A percentile compares a stretch with the other conserved stretches of the same genome.
phyloP scores from a whole-genome alignment of 2,888 invertebrate species.

The Agrotis puta region DNA sequence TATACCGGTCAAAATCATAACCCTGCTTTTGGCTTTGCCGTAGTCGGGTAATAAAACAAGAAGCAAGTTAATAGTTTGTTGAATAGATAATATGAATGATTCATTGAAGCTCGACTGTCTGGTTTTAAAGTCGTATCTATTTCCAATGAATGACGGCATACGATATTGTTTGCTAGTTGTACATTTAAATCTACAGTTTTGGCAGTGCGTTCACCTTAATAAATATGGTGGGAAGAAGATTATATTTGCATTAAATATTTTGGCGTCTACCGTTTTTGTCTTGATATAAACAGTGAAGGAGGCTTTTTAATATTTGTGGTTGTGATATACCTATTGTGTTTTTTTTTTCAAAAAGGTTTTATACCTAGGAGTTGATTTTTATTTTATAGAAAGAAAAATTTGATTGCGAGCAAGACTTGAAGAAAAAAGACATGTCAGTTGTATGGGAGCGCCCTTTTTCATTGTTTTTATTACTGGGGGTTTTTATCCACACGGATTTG shows the following conservation, averaged over 20 bases:
- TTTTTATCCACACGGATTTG: no score
- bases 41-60: no score
- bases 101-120: conserved; percentile 33
- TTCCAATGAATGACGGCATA: conserved; percentile 30
- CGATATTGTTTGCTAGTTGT: conserved; percentile 8
- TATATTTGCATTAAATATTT: conserved; percentile 33
- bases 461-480: no score
- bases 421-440: no score
- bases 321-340: no score
- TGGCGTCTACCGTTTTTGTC: neutral
- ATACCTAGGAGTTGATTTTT: no score
- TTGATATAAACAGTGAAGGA: neutral
- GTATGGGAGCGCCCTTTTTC: no score
- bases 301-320: neutral
- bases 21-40: no score
- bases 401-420: no score
- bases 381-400: no score
- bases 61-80: neutral
- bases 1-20: no score
- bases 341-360: no score
- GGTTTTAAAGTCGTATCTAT: conserved; percentile 26
- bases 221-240: conserved; percentile 2
- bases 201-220: conserved; percentile 42
- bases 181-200: conserved; percentile 14
- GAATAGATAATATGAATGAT: conserved; percentile 31